These are phyloP conservation scores for Neofelis nebulosa DNA, from an alignment of 2,113 vertebrate genomes.

Conservation along the genomic window DNA sequence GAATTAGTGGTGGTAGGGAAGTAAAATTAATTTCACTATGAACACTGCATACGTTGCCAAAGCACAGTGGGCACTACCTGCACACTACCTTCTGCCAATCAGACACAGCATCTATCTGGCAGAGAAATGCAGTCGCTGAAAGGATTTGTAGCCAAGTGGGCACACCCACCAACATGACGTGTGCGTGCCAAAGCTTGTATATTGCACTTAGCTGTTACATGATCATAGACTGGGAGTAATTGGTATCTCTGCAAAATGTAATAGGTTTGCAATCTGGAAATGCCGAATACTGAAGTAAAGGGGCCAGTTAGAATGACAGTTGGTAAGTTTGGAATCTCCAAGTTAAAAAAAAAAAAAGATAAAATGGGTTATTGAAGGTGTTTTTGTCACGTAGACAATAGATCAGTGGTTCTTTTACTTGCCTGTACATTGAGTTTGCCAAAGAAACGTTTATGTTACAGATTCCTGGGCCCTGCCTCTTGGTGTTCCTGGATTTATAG, in stretches of 20 bases:
- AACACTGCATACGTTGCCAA: neutral
- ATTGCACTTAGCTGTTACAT: neutral
- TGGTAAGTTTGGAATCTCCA: neutral
- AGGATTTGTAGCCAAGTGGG: neutral
- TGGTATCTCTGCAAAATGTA: neutral
- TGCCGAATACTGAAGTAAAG: neutral
- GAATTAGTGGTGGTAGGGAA: neutral
- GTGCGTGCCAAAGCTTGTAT: neutral
- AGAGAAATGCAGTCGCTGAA: neutral
- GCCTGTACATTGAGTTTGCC: neutral
- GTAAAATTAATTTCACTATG: neutral
- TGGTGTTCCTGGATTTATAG: neutral
- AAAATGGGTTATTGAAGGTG: neutral
- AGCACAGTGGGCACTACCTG: neutral
- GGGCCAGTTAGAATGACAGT: neutral
- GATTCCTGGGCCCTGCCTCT: neutral
- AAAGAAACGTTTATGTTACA: neutral
- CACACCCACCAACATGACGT: neutral
- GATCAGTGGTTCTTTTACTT: neutral
- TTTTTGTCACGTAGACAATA: neutral
- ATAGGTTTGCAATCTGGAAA: neutral
- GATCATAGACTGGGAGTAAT: conserved; percentile 8
- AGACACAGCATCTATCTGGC: neutral
- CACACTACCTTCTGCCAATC: neutral
- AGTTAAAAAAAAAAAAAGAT: neutral